Evolutionary conservation across 2,888 invertebrate species (phyloP), one percentile per base, ranked within the genome.

Genomic region (Teinopalpus imperialis): DNA sequence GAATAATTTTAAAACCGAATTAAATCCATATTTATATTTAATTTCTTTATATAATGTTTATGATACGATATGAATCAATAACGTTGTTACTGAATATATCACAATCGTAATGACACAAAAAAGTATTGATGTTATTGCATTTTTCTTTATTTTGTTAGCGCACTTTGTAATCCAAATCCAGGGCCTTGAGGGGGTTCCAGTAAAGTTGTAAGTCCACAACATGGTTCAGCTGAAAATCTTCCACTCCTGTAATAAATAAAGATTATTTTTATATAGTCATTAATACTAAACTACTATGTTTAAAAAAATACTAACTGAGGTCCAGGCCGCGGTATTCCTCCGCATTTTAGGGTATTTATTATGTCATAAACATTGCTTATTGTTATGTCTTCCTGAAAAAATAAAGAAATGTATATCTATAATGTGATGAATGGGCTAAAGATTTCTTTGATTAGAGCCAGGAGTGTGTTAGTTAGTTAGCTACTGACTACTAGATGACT

Each of bases 341-440:
- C 85, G 44, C 53, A 51, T 52, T 54, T 70, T 26, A 86, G 56
- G n/a, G 55, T 59, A 37, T 69, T 55, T 24, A 85, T 81, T 35
- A 86, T 86, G 39, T 77, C 75, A 43, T 73, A 62, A 3, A 83
- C 75, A 43, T 83, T 74, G 14, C 54, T 55, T 2, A 69, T 62
- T n/a, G 55, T 74, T 1, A 86, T 48, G 26, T 85, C 85, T 53
- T 85, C 85, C 85, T 85, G 52, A 29, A 64, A 64, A 20, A 10
- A 8, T 12, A 18, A 9, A 18, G 2, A 30, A 14, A 12, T 5
- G 7, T 30, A 30, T n/a, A 30, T 10, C 13, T 7, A 14, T 14
- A 13, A 7, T 7, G 2, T 5, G 10, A 14, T 3, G 7, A 1
- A 30, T 14, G 8, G 5, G 2, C 10, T 13, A 5, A 13, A 12